A percentile compares a stretch with the other conserved stretches of the same genome.
Conservation (phyloP, 2,113 vertebrate genomes). For the Okapia johnstoni region DNA sequence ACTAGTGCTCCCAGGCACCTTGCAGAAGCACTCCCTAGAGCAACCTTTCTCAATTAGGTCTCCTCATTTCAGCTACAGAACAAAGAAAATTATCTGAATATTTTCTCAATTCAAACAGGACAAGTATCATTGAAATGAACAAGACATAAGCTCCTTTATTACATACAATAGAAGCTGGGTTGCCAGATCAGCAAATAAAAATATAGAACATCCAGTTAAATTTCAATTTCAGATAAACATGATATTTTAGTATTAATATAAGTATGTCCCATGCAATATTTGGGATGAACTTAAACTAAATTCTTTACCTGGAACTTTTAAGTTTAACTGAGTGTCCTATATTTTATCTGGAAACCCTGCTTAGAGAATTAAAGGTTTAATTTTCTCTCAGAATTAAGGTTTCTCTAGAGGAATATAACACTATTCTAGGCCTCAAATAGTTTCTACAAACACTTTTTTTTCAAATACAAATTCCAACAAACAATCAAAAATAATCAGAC, state of each 20-base stretch:
- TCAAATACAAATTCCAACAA: conserved; percentile 40
- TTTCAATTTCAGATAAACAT: not conserved
- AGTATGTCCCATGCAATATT: not conserved
- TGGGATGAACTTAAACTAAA: not conserved
- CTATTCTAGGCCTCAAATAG: not conserved
- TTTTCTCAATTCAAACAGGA: conserved; percentile 7
- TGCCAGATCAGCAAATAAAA: conserved; percentile 33
- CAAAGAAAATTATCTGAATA: not conserved
- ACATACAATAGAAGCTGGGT: not conserved
- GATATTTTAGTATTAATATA: not conserved
- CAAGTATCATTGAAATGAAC: not conserved
- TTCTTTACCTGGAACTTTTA: conserved; percentile 16
- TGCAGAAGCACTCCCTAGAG: not conserved
- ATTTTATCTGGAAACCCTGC: not conserved
- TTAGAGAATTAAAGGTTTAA: not conserved
- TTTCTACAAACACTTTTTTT: not conserved
- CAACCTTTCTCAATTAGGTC: not conserved
- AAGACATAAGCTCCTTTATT: not conserved
- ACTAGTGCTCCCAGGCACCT: not conserved
- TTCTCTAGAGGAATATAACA: not conserved
- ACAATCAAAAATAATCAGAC: not conserved
- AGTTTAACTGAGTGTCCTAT: not conserved
- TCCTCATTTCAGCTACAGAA: not conserved
- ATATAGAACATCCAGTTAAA: not conserved
- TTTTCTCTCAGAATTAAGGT: not conserved